Evolutionary conservation across 2,888 invertebrate genomes (phyloP), one percentile per base, ranked within the genome.

Genomic region (Apodemia duryi): DNA sequence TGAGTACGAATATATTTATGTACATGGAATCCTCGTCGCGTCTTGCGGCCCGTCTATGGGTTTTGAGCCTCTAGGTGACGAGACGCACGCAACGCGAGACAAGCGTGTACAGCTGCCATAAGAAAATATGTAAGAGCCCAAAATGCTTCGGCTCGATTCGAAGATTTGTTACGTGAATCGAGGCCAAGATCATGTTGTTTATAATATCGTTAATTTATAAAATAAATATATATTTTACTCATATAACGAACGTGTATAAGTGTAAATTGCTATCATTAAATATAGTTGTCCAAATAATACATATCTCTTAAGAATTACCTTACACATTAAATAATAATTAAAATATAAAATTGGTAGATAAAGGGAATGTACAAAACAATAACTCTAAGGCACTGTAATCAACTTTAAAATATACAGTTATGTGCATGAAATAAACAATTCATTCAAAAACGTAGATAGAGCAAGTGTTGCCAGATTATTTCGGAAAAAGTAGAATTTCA

Each of bases 361-460:
- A 54, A 41, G 61, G 68, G 66, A 67, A 66, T 66, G 43, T 52
- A 66, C 65, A 70, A 68, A 69, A 66, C 60, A 72, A 71, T 64
- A 65, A 74, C 66, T 69, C 68, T 80, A 81, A 81, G 81, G 81
- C 81, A 81, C 81, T 73, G 71, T 66, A 67, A 65, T 67, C 69
- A 64, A 49, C 35, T 32, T 32, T 4, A 32, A 46, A 46, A 46
- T 46, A 11, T 54, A 52, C 52, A 54, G 52, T 9, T 54, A 28
- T 10, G 10, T 54, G 51, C 6, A 51, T 51, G 10, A 51, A 51
- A 51, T 51, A 51, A 51, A 51, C 51, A n/a, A 21, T n/a, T 51
- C 3, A 51, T 11, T 43, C 43, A 43, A 43, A 43, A 43, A 43
- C 11, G 11, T 38, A 38, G 43, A 43, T 9, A 11, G 10, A 43